Evolutionary conservation across 2,888 invertebrate species (phyloP).

Genomic region (Quadroppia sp.): DNA sequence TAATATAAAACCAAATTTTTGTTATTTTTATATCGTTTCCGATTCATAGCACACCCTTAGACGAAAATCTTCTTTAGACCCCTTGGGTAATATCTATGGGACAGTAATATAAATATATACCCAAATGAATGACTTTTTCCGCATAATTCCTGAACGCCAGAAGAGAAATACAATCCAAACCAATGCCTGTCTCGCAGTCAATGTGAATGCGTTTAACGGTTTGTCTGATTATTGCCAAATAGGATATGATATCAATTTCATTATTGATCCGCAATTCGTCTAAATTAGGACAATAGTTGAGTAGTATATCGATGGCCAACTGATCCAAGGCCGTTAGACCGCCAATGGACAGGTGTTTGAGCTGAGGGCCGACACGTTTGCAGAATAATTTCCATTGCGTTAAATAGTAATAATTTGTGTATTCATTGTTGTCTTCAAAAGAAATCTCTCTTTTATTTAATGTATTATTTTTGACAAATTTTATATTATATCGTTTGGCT

Average conservation of each 20-base stretch:
- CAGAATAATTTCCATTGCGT: constrained; percentile 38
- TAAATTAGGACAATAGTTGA: constrained; percentile 33
- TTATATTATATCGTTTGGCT: not conserved
- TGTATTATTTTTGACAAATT: not conserved
- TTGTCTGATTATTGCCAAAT: constrained; percentile 39
- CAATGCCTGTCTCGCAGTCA: constrained; percentile 41
- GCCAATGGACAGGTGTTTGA: constrained; percentile 33
- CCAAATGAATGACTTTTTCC: constrained; percentile 39
- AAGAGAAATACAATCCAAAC: constrained; percentile 40
- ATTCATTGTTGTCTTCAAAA: not conserved
- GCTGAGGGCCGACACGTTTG: constrained; percentile 35
- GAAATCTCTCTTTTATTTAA: not conserved
- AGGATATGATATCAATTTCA: constrained; percentile 41
- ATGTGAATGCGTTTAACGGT: constrained; percentile 40
- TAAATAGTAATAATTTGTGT: constrained; percentile 24
- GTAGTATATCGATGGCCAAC: constrained; percentile 37
- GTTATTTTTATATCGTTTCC: no score
- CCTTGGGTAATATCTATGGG: no score
- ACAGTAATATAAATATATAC: not conserved
- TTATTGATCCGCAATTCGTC: constrained; percentile 40
- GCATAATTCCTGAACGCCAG: constrained; percentile 41
- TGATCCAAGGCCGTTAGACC: constrained; percentile 35
- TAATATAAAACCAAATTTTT: no score
- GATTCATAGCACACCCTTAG: no score
- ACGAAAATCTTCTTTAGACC: no score